Conservation (phyloP, 2,113 vertebrate genomes). For the Furnarius figulus region DNA sequence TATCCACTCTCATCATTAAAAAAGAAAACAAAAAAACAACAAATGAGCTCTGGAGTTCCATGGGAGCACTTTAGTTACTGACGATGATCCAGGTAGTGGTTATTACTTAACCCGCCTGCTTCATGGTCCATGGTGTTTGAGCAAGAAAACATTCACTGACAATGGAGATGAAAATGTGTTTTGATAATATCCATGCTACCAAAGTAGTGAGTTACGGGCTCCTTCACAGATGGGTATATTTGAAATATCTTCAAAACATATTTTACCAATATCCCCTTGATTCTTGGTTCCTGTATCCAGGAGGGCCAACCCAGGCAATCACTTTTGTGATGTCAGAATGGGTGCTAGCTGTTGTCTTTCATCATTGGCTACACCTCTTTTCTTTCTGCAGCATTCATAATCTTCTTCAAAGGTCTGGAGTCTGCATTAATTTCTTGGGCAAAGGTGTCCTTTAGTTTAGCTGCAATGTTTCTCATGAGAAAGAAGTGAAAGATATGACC, state of each 20-base stretch:
- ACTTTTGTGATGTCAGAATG: neutral
- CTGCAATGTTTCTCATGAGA: neutral
- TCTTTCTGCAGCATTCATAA: neutral
- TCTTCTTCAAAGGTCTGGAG: accelerated
- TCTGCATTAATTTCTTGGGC: neutral
- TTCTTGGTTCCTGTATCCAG: neutral
- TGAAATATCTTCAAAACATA: neutral
- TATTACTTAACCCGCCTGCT: neutral
- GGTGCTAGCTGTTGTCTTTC: neutral
- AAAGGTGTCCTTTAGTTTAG: neutral
- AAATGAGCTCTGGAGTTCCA: neutral
- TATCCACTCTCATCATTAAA: neutral
- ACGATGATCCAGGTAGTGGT: neutral
- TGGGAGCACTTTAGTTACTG: neutral
- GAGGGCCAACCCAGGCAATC: neutral
- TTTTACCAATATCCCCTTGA: neutral
- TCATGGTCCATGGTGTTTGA: neutral
- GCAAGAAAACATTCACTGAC: neutral
- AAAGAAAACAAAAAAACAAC: too few species aligned
- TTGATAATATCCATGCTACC: neutral
- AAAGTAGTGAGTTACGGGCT: neutral
- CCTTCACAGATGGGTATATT: neutral
- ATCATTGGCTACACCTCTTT: neutral
- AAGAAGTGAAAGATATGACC: neutral
- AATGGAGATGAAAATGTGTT: neutral